Evolutionary conservation across 1,140 invertebrate species (phyloP), one percentile per base, ranked within the genome.

Genomic region (Leptoteleia sp.): DNA sequence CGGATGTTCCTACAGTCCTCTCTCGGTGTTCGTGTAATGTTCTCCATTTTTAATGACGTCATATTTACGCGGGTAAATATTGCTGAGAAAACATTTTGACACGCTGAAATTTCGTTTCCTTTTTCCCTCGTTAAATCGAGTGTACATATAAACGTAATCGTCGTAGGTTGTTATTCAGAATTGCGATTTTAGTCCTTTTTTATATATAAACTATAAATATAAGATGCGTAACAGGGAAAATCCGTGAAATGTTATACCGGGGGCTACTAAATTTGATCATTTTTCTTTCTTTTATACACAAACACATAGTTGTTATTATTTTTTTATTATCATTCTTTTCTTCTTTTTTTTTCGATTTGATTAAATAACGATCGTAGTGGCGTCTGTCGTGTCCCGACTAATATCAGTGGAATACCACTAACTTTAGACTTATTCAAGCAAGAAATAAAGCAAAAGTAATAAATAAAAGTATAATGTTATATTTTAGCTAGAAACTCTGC

Each of bases 401-500:
- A 81, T 82, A 87, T 87, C 77, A 82, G 81, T 85, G 70, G 77
- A 15, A 61, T 70, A 33, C 81, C 82, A 83, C 72, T 83, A 80
- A 71, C 80, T 38, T 79, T 84, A 78, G 62, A 81, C 67, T 77
- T 72, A 77, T 82, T 80, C 12, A 81, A 81, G 59, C 80, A 80
- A 78, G 35, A 77, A 61, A 33, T 12, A 29, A 61, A 19, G 15
- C 5, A 13, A 64, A 48, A 3, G 29, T 31, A 61, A 57, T 6
- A 67, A 52, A 67, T 61, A 67, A 68, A 73, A 82, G 61, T 80
- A 80, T 79, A 76, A 76, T 79, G 71, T 84, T 83, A 88, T 87
- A 87, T 87, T 87, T 88, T 86, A 87, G 82, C 82, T 85, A 88
- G 84, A 65, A 81, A 84, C 57, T 79, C 79, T 55, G 72, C 77